Base-by-base conservation (phyloP, 2,113 vertebrate genomes). In the Turdus rufiventris region DNA sequence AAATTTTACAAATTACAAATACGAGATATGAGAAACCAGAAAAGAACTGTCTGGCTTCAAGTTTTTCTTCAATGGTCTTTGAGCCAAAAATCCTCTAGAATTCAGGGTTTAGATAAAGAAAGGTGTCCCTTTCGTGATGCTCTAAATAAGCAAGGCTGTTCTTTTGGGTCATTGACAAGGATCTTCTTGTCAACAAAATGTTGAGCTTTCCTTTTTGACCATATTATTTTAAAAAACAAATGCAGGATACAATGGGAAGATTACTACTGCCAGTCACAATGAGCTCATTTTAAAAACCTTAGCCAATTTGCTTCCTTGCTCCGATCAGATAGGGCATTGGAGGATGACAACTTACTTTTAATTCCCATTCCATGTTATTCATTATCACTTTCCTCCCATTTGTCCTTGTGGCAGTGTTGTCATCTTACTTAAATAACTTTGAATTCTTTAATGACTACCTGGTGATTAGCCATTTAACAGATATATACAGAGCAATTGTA, bases 401-500 rank as follows among this genome's bases (percentile, higher is more conserved):
- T 66, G n/a, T 71, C 31, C 65, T 89, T 50, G 19, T 81, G 33
- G 17, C 53, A 91, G 29, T 40, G 19, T 66, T 43, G 33, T 57
- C 48, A 80, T 43, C 66, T 76, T 56, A 77, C 24, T 93, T 66
- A 83, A 65, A 65, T 25, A 85, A 42, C 43, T 60, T 74, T 38
- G 88, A 88, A 70, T 90, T 91, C 42, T 71, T 74, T 87, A 94
- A 67, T 91, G 70, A 94, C 40, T 93, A 74, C 56, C 53, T 75
- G n/a, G 43, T 87, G 81, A 74, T 87, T 81, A 91, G 40, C 40
- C 70, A 71, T 67, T 84, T 67, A 74, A 81, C 24, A 85, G 56
- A 45, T 53, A 45, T 0, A 71, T 51, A 67, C 18, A 67, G 65
- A 89, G 40, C 0, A 0, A 78, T 56, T 0, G 0, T 67, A 81